Percentiles rank a stretch among this genome's conserved stretches.
phyloP scores from a whole-genome alignment of 2,888 invertebrate genomes.

The Tiliacea citrago region DNA sequence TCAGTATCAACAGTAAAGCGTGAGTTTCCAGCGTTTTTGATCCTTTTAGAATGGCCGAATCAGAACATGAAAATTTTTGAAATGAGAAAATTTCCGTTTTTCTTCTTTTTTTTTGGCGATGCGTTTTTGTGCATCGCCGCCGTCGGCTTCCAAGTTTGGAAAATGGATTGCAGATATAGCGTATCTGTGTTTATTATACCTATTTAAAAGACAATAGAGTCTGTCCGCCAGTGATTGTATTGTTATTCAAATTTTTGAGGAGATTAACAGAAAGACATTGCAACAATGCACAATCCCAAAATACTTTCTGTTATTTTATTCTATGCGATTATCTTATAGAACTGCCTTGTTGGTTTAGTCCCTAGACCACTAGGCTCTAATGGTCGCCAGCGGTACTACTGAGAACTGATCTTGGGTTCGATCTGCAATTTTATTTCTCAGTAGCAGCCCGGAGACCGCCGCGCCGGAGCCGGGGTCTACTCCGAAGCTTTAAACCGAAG shows the following conservation, averaged over 20 bases:
- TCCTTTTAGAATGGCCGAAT: not conserved
- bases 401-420: too few relatives aligned
- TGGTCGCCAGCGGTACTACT: too few relatives aligned
- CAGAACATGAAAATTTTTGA: not conserved
- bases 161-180: not conserved
- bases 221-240: not conserved
- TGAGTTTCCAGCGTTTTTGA: not conserved
- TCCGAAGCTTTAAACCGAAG: too few relatives aligned
- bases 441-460: too few relatives aligned
- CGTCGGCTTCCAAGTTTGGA: not conserved
- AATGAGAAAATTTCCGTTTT: not conserved
- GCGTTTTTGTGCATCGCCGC: not conserved
- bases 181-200: not conserved
- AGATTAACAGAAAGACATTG: too few relatives aligned
- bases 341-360: too few relatives aligned
- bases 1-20: not conserved
- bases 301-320: not conserved
- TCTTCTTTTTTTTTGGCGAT: not conserved
- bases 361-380: too few relatives aligned
- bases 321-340: conserved; percentile 20
- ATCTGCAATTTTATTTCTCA: too few relatives aligned
- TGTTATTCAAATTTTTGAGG: not conserved
- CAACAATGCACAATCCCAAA: not conserved
- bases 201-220: not conserved
- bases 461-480: too few relatives aligned